Conservation (phyloP, 2,888 invertebrate species). For the Anoplius nigerrimus region DNA sequence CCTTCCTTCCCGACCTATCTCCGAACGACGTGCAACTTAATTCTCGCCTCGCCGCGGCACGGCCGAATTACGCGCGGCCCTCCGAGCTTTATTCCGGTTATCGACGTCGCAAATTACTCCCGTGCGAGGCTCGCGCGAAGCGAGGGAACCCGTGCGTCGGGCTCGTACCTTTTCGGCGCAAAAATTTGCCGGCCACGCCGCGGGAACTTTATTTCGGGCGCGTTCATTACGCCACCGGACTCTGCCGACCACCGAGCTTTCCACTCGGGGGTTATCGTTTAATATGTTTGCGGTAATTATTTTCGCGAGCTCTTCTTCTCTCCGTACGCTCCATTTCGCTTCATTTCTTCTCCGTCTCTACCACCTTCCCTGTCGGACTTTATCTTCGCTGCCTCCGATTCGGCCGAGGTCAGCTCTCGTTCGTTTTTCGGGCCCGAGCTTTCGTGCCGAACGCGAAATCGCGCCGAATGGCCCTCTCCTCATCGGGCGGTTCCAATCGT, state of each 20-base stretch:
- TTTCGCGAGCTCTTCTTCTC: constrained; percentile 32
- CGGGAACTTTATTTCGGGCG: too few relatives aligned
- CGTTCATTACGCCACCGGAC: too few relatives aligned
- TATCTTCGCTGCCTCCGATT: constrained; percentile 14
- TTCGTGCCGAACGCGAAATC: constrained; percentile 33
- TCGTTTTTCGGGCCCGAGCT: background rate
- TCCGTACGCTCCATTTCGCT: constrained; percentile 14
- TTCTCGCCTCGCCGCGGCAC: constrained; percentile 31
- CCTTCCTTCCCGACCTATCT: constrained; percentile 38
- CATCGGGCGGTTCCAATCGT: constrained; percentile 50
- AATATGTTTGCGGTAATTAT: background rate
- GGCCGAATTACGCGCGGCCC: constrained; percentile 15
- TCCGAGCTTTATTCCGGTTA: background rate
- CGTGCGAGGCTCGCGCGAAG: too few relatives aligned
- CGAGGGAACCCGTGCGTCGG: too few relatives aligned
- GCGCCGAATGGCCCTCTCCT: constrained; percentile 35
- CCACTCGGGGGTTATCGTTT: too few relatives aligned
- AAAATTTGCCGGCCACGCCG: too few relatives aligned
- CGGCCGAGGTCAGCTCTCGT: background rate
- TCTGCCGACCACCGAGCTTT: too few relatives aligned
- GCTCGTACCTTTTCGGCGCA: too few relatives aligned
- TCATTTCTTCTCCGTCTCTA: too few relatives aligned
- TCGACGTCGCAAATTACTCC: too few relatives aligned
- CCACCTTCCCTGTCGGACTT: too few relatives aligned
- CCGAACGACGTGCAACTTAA: constrained; percentile 49